phyloP scores from a whole-genome alignment of 2,888 invertebrate genomes.

The Nephrotoma guestfalica region DNA sequence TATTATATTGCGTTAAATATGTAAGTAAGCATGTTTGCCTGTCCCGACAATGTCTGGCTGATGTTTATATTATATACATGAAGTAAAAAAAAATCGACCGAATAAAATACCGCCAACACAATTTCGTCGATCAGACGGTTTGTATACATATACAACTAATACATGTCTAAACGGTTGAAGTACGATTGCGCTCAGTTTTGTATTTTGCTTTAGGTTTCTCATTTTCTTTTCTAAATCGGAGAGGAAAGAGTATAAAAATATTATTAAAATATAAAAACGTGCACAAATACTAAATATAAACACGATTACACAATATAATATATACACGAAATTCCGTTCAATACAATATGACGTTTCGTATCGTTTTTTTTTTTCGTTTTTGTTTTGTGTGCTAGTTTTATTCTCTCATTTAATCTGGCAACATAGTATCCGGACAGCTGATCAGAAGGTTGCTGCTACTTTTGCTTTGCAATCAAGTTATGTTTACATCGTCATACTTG shows the following conservation, averaged over 20 bases:
- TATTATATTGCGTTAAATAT: neutral
- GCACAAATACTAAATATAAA: neutral
- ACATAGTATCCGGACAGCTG: constrained; percentile 7
- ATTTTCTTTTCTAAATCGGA: neutral
- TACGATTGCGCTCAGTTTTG: constrained; percentile 1
- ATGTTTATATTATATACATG: neutral
- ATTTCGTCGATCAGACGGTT: constrained; percentile 1
- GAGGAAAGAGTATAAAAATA: neutral
- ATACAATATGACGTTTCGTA: neutral
- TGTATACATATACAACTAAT: neutral
- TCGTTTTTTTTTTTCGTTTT: neutral
- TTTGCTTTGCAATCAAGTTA: constrained; percentile 4
- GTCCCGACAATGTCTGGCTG: constrained; percentile 4
- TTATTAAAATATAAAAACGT: neutral
- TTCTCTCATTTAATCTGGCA: constrained; percentile 3
- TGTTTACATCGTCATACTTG: constrained; percentile 3
- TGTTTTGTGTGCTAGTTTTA: constrained; percentile 5
- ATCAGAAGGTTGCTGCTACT: constrained; percentile 5
- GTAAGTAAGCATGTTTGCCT: constrained; percentile 2
- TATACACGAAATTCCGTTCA: constrained; percentile 4
- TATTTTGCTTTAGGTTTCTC: neutral
- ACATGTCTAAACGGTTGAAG: neutral
- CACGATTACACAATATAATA: constrained; percentile 3
- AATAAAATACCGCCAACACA: constrained; percentile 4
- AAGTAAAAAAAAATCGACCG: neutral